phyloP scores from a whole-genome alignment of 2,797 vertebrate genomes.

The Distichodus sexfasciatus region DNA sequence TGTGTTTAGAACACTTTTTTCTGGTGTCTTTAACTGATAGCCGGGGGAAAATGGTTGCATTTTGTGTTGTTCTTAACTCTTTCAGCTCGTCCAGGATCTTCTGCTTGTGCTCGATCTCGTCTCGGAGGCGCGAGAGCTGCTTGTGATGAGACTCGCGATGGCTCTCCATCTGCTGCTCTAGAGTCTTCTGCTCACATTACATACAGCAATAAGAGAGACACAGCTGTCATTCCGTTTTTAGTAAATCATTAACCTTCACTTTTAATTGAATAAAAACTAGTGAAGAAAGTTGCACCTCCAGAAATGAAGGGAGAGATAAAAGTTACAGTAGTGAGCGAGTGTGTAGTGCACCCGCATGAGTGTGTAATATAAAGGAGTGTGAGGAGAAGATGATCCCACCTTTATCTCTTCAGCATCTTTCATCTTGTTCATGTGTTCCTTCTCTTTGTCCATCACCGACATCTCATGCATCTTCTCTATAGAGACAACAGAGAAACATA shows the following conservation, averaged over 20 bases:
- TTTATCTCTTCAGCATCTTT: conserved; percentile 95
- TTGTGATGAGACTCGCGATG: conserved; percentile 94
- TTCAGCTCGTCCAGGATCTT: conserved; percentile 84
- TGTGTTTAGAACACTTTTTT: no score
- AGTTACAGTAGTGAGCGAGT: no score
- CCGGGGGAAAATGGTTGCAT: no score
- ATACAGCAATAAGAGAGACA: no score
- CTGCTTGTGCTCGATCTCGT: conserved; percentile 92
- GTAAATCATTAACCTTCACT: no score
- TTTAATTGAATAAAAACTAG: no score
- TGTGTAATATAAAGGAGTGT: no score
- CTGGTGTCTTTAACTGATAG: no score
- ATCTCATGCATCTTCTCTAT: conserved; percentile 89
- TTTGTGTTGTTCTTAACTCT: conserved; percentile 73
- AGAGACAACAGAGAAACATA: background rate
- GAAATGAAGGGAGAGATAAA: no score
- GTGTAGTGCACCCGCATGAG: background rate
- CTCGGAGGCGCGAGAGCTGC: conserved; percentile 89
- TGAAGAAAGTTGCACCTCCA: no score
- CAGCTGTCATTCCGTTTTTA: no score
- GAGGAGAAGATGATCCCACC: no score
- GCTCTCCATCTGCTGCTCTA: conserved; percentile 96
- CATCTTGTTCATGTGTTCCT: conserved; percentile 88
- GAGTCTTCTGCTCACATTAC: conserved; percentile 73
- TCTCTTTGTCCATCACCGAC: conserved; percentile 92